Conservation (phyloP, 2,888 invertebrate genomes). For the Cremastinae sp. region DNA sequence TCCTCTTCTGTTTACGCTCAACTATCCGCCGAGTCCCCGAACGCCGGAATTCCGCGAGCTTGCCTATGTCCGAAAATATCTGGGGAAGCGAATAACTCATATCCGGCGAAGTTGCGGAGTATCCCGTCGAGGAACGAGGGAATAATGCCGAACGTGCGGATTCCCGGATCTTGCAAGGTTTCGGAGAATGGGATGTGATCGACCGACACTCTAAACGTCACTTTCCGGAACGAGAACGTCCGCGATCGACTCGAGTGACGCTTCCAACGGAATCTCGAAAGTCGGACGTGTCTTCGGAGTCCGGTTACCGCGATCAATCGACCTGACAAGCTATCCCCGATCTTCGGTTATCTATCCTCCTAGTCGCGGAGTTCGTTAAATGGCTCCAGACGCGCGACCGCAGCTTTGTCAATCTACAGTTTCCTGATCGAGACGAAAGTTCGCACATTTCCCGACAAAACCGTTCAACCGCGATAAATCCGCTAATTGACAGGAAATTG, state of each 20-base stretch:
- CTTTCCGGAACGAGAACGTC: background rate
- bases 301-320: constrained; percentile 17
- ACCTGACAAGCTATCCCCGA: constrained; percentile 17
- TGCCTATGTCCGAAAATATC: constrained; percentile 57
- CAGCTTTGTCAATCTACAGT: background rate
- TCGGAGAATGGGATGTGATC: constrained; percentile 47
- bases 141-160: constrained; percentile 2
- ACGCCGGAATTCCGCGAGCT: constrained; percentile 51
- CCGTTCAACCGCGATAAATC: too few species aligned
- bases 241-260: constrained; percentile 1
- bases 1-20: constrained; percentile 29
- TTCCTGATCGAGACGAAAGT: background rate
- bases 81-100: constrained; percentile 56
- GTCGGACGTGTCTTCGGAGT: constrained; percentile 32
- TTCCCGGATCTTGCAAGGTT: constrained; percentile 41
- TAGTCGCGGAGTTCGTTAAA: background rate
- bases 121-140: background rate
- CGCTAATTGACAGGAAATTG: too few species aligned
- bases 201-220: constrained; percentile 19
- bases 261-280: constrained; percentile 33
- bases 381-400: background rate
- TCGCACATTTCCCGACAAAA: background rate
- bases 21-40: constrained; percentile 37
- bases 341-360: background rate
- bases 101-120: constrained; percentile 1